Evolutionary conservation across 2,888 invertebrate genomes (phyloP).

Genomic region (Cantharis nigra): DNA sequence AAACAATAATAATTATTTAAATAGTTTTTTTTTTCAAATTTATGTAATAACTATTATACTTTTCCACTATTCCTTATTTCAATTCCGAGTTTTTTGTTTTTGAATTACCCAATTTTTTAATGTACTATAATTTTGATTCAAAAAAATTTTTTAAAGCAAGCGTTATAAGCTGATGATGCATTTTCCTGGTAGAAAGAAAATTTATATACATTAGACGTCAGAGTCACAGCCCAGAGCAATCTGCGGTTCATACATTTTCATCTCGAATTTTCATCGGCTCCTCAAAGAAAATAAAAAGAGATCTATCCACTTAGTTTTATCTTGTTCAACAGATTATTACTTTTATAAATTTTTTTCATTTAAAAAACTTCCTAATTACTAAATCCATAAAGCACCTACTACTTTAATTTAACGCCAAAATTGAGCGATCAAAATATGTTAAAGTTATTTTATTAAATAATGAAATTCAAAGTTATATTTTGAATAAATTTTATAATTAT

Average conservation of each 20-base stretch:
- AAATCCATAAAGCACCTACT: background rate
- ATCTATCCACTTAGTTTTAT: background rate
- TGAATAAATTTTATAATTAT: background rate
- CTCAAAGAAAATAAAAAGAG: background rate
- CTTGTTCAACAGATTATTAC: background rate
- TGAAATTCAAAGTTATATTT: background rate
- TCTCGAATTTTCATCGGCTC: slow-evolving; percentile 25
- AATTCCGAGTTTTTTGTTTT: background rate
- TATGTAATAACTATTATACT: no score
- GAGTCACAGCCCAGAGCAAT: slow-evolving; percentile 38
- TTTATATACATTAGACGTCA: slow-evolving; percentile 29
- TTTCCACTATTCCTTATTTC: background rate
- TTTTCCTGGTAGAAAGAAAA: slow-evolving; percentile 20
- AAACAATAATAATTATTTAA: no score
- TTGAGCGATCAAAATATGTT: no score
- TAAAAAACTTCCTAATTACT: background rate
- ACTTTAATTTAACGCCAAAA: background rate
- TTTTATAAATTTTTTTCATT: background rate
- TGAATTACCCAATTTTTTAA: background rate
- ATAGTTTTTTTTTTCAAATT: no score
- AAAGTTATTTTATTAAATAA: background rate
- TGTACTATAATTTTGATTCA: background rate
- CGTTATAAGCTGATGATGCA: slow-evolving; percentile 18
- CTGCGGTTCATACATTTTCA: slow-evolving; percentile 42
- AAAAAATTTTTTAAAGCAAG: background rate